Percentiles rank a stretch among this genome's conserved stretches.
Conservation (phyloP, 2,797 vertebrate genomes). For the Pipistrellus pipistrellus region DNA sequence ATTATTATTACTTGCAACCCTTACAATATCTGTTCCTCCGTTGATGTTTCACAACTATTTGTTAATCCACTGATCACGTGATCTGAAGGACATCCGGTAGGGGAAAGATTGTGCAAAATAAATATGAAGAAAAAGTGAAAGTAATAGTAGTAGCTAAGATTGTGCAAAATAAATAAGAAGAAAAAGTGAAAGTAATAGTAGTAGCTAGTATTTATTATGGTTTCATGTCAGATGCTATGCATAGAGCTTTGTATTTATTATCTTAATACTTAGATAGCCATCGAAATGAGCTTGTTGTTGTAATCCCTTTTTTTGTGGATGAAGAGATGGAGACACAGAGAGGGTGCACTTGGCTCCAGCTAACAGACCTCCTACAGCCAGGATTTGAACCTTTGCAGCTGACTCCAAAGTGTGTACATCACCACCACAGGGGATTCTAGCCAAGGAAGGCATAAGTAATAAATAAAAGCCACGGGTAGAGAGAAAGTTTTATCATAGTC, state of each 20-base stretch:
- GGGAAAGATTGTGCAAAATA: slow-evolving; percentile 50
- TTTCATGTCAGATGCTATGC: background rate
- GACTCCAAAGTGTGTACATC: background rate
- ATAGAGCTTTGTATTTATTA: slow-evolving; percentile 22
- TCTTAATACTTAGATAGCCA: background rate
- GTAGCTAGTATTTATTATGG: background rate
- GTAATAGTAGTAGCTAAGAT: background rate
- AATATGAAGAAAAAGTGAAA: background rate
- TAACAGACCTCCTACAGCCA: background rate
- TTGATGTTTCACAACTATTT: background rate
- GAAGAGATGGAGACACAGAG: background rate
- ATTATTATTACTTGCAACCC: background rate
- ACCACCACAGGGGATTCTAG: background rate
- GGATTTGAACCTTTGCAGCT: background rate
- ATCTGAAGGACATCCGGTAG: background rate
- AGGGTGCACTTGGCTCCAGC: too few relatives aligned
- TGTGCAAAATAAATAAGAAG: slow-evolving; percentile 43
- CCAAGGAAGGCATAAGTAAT: background rate
- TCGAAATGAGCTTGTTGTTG: background rate
- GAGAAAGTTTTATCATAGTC: slow-evolving; percentile 5
- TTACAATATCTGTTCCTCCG: background rate
- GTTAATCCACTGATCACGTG: background rate
- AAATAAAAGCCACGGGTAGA: background rate
- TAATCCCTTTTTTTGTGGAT: background rate
- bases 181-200: background rate